These are phyloP conservation scores for Eumeta japonica DNA, from an alignment of 1,140 invertebrate species.

Conservation along the genomic window DNA sequence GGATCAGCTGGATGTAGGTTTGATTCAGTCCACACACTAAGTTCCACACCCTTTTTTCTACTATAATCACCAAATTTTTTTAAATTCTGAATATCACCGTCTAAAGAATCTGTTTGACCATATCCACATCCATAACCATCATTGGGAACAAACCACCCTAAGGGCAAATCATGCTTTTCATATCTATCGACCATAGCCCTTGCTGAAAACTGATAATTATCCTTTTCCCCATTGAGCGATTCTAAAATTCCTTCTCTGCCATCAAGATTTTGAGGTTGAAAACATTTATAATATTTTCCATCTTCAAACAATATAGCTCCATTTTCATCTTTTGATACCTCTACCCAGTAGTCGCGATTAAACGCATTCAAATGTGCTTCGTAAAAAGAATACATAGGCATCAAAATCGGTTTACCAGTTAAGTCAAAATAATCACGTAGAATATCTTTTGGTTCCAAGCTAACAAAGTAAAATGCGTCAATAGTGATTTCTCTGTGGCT, in stretches of 20 bases:
- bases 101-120: constrained; percentile 40
- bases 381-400: constrained; percentile 45
- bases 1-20: constrained; percentile 37
- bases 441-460: constrained; percentile 27
- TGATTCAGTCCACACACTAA: constrained; percentile 44
- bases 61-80: constrained; percentile 37
- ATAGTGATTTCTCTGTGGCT: constrained; percentile 25
- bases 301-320: constrained; percentile 42
- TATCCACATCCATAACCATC: constrained; percentile 49
- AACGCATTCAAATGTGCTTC: constrained; percentile 46
- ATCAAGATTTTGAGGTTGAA: constrained; percentile 31
- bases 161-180: constrained; percentile 33
- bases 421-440: constrained; percentile 43
- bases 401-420: constrained; percentile 35
- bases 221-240: constrained; percentile 45
- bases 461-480: constrained; percentile 41
- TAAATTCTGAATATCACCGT: constrained; percentile 43
- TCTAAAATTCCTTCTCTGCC: constrained; percentile 37
- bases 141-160: constrained; percentile 48
- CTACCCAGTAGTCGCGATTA: constrained; percentile 48
- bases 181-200: constrained; percentile 46
- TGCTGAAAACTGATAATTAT: constrained; percentile 50
- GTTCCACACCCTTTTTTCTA: constrained; percentile 32
- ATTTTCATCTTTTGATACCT: constrained; percentile 19
- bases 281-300: constrained; percentile 40